Evolutionary conservation across 1,140 invertebrate genomes (phyloP).

Genomic region (Triops cancriformis): DNA sequence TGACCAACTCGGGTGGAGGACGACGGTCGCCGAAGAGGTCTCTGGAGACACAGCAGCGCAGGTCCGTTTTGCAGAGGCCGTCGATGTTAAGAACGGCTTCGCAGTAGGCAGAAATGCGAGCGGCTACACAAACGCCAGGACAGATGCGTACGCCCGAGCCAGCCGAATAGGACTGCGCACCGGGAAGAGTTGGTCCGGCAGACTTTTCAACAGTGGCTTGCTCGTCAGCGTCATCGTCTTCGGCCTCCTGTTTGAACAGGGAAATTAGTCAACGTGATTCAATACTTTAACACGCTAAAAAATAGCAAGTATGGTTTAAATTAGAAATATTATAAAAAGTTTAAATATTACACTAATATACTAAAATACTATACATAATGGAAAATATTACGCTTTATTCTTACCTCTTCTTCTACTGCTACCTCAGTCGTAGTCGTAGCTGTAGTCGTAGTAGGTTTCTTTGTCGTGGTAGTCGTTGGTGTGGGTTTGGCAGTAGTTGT

Average conservation of each 20-base stretch:
- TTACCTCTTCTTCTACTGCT: background rate
- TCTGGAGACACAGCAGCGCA: conserved; percentile 46
- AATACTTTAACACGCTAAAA: background rate
- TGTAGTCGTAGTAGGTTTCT: conserved; percentile 14
- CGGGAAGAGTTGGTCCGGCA: background rate
- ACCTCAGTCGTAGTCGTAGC: background rate
- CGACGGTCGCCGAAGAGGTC: conserved; percentile 54
- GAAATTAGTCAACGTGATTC: background rate
- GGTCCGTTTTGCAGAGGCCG: conserved; percentile 57
- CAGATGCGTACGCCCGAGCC: conserved; percentile 48
- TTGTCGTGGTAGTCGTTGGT: conserved; percentile 14
- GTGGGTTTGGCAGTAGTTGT: background rate
- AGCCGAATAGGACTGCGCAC: conserved; percentile 22
- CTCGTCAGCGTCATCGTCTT: background rate
- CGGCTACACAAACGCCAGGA: conserved; percentile 70
- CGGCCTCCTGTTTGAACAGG: background rate
- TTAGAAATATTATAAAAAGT: too few relatives aligned
- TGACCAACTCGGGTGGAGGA: conserved; percentile 57
- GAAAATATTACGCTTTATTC: too few relatives aligned
- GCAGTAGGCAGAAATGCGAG: conserved; percentile 70
- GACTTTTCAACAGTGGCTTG: background rate
- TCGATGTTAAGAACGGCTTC: conserved; percentile 64
- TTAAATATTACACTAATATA: too few relatives aligned
- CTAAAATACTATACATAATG: too few relatives aligned
- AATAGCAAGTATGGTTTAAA: too few relatives aligned